phyloP scores from a whole-genome alignment of 2,113 vertebrate species.

The Hylia prasina region DNA sequence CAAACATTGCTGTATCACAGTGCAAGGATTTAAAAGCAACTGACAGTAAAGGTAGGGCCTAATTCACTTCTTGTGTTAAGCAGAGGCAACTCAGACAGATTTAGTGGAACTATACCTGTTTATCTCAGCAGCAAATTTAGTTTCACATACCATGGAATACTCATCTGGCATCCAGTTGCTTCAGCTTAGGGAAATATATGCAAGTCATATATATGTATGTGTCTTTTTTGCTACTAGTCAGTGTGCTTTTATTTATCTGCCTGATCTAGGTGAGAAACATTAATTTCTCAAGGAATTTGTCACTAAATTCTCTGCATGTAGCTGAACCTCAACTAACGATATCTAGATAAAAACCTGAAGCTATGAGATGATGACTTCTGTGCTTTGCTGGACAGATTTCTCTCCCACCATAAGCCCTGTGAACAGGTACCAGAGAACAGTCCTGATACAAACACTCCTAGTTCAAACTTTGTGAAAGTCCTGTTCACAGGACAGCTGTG shows the following conservation, averaged over 20 bases:
- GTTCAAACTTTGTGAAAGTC: background rate
- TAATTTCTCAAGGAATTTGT: background rate
- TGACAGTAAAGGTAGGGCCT: background rate
- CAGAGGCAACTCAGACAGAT: background rate
- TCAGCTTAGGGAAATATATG: background rate
- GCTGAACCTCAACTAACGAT: background rate
- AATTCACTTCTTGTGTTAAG: background rate
- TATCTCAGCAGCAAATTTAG: constrained; percentile 8
- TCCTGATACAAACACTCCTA: background rate
- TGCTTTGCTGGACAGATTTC: background rate
- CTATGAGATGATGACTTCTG: background rate
- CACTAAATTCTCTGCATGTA: background rate
- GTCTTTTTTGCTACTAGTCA: background rate
- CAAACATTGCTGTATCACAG: background rate
- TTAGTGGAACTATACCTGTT: constrained; percentile 1
- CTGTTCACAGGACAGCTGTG: background rate
- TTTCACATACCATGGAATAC: background rate
- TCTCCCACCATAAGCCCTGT: accelerated
- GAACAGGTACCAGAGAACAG: background rate
- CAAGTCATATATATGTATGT: background rate
- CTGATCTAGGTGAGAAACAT: background rate
- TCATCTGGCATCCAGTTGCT: background rate
- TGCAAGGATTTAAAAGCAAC: background rate
- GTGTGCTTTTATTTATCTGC: background rate
- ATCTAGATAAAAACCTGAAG: background rate